Base-by-base conservation (phyloP, 2,113 vertebrate species). In the Mesocricetus auratus region DNA sequence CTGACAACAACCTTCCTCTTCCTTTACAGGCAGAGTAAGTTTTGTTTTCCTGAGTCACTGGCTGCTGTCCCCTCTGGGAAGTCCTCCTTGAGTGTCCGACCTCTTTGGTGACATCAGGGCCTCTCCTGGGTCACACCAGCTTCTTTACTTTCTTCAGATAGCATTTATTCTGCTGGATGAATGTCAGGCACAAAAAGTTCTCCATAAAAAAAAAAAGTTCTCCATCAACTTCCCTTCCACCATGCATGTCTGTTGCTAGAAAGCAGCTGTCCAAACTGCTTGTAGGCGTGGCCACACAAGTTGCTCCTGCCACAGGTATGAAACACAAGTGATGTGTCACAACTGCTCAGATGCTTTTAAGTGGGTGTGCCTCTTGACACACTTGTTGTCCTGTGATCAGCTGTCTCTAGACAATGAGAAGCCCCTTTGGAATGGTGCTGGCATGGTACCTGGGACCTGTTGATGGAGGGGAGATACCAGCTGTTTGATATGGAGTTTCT, bases 61-160 rank as follows among this genome's bases (percentile, higher is more conserved):
- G 11, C 31, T 77, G 83, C 42, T 74, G n/a, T 58, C 22, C 93
- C 58, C 73, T 95, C 71, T 75, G 71, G 82, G 71, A 69, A 93
- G 81, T n/a, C 69, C 33, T 85, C n/a, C 71, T 94, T 47, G 45
- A 81, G 68, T 26, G 33, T 33, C 89, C n/a, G 58, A 15, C 71
- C 78, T 86, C 26, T 42, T 5, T 10, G 50, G n/a, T 66, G 73
- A 69, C 31, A 3, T 31, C 16, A 58, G 45, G 58, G 9, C 60
- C 12, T 82, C 92, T 91, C 60, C n/a, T 45, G 50, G 13, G 53
- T 33, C 8, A n/a, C 11, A 45, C 31, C 53, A 33, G 21, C 6
- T 29, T 77, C 77, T 68, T 36, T 22, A 36, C 2, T 64, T 29
- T 19, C 39, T 91, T 50, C 33, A 39, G 50, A 9, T 36, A 73